A percentile compares a stretch with the other conserved stretches of the same genome.
These are phyloP conservation scores for Apotomis turbidana DNA, from an alignment of 2,888 invertebrate genomes.

Conservation along the genomic window DNA sequence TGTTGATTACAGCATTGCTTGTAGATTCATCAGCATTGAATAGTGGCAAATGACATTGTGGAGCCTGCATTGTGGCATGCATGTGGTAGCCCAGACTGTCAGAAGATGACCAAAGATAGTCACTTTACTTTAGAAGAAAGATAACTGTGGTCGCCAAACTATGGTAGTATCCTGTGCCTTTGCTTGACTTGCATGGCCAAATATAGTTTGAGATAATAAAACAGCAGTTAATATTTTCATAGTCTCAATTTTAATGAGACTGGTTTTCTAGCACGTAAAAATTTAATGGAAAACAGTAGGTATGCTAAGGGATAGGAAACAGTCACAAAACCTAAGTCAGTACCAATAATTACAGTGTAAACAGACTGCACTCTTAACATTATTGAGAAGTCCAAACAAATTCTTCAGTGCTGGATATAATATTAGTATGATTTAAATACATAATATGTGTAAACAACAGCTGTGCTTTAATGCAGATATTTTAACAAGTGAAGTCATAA, in stretches of 20 bases:
- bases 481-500: constrained; percentile 62
- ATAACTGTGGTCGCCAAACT: too few relatives aligned
- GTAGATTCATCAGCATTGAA: too few relatives aligned
- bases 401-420: constrained; percentile 5
- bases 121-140: too few relatives aligned
- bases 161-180: too few relatives aligned
- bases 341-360: constrained; percentile 48
- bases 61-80: too few relatives aligned
- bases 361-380: constrained; percentile 11
- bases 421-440: constrained; percentile 21
- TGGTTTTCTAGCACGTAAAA: constrained; percentile 75
- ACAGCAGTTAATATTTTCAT: constrained; percentile 45
- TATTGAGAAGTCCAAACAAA: constrained; percentile 19
- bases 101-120: too few relatives aligned
- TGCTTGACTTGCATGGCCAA: background rate
- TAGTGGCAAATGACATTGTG: too few relatives aligned
- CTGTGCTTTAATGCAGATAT: constrained; percentile 54
- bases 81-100: too few relatives aligned
- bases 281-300: constrained; percentile 73
- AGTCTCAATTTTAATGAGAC: constrained; percentile 63
- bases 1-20: too few relatives aligned
- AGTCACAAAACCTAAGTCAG: constrained; percentile 66
- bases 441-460: constrained; percentile 50
- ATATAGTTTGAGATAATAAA: constrained; percentile 9
- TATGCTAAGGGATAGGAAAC: constrained; percentile 75